Base-by-base conservation (phyloP, 2,888 invertebrate genomes). In the Sericinus montela region DNA sequence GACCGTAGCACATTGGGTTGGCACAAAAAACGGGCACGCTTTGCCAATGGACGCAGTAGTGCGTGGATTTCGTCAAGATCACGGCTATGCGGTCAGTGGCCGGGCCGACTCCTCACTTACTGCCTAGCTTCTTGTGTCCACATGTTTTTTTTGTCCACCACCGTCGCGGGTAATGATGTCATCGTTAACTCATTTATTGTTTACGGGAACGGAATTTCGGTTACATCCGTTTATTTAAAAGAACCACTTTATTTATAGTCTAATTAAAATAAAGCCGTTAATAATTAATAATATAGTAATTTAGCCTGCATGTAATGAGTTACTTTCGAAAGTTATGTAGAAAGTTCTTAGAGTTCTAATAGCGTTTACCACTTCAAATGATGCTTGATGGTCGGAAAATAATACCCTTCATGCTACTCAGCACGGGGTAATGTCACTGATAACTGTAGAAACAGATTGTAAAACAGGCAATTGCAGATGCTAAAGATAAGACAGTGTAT, bases 41-140 rank as follows among this genome's bases (percentile, higher is more conserved):
- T 25, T 25, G 25, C 25, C 25, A 8, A 25, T 25, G 15, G 14
- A 43, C 54, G 60, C 72, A 65, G 68, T 69, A 67, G 64, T 65
- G 60, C 59, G 63, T 61, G 48, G 53, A 66, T 71, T 76, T 72
- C 69, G 69, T 65, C 79, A 83, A 85, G 83, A 85, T 85, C 86
- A 85, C 71, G 83, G 85, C 76, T 79, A 78, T 62, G 71, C 75
- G 80, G 80, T 81, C 82, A 72, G 70, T 69, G 79, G 69, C 75
- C 77, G 67, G 65, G 32, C 60, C 64, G 56, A 59, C 55, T 62
- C 59, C 66, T 65, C 71, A 71, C 67, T 71, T 75, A 69, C 63
- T 68, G 69, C 69, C 72, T 69, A 60, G 67, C 65, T 65, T 67
- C 65, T 65, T 67, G 68, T 67, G 68, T 69, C 69, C 72, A 72